phyloP scores from a whole-genome alignment of 2,113 vertebrate genomes.

The Grantiella picta region DNA sequence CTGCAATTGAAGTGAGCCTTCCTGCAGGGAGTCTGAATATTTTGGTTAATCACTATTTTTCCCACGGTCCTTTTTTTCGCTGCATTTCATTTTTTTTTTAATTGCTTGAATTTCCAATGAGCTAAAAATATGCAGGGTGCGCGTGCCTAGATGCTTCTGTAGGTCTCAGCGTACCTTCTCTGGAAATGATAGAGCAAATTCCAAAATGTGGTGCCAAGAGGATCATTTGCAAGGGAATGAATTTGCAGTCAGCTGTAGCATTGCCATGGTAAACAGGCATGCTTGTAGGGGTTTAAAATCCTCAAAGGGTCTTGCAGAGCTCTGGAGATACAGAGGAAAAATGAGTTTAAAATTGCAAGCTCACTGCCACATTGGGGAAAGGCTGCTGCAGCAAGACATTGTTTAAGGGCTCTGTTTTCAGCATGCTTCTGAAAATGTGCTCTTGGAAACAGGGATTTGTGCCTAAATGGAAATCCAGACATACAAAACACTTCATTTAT shows the following conservation, averaged over 20 bases:
- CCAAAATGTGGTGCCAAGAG: neutral
- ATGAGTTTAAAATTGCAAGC: conserved; percentile 15
- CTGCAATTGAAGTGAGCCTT: neutral
- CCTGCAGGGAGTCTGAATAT: neutral
- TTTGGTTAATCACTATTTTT: neutral
- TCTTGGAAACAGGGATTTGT: conserved; percentile 40
- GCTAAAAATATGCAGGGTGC: neutral
- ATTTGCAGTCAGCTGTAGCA: neutral
- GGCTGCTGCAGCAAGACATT: conserved; percentile 15
- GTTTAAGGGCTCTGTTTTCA: conserved; percentile 35
- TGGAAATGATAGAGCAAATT: neutral
- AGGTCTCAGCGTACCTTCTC: neutral
- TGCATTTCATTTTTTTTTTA: neutral
- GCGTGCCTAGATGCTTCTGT: neutral
- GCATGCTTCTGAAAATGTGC: conserved; percentile 8
- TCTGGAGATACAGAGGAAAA: neutral
- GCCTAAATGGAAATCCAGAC: conserved; percentile 56
- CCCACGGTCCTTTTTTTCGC: neutral
- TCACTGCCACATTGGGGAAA: neutral
- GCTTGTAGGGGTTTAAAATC: neutral
- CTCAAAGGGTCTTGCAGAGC: conserved; percentile 6
- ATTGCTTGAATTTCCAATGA: neutral
- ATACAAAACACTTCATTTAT: conserved; percentile 55
- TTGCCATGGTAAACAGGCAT: neutral
- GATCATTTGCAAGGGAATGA: conserved; percentile 7